Conservation (phyloP, 1,140 invertebrate genomes). For the Drosophila busckii region DNA sequence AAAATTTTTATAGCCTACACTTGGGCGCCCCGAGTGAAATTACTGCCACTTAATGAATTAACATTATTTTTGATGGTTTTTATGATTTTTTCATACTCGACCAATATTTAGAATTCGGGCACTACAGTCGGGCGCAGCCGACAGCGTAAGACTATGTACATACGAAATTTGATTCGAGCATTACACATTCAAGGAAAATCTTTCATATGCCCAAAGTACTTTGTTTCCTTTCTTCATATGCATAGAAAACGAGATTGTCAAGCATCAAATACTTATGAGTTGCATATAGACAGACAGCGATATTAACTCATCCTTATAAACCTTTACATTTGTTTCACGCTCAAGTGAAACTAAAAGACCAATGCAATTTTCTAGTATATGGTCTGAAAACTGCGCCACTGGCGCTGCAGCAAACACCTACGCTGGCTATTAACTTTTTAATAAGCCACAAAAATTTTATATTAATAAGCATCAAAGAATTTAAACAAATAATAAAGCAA, state of each 20-base stretch:
- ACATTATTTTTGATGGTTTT: conserved; percentile 77
- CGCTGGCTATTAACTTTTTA: conserved; percentile 58
- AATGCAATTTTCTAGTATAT: conserved; percentile 29
- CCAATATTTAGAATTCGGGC: too few species aligned
- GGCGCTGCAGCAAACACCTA: conserved; percentile 28
- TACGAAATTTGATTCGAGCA: too few species aligned
- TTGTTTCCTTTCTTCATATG: too few species aligned
- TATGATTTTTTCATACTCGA: conserved; percentile 65
- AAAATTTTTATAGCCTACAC: conserved; percentile 75
- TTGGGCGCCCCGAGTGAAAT: conserved; percentile 66
- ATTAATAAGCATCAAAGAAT: neutral
- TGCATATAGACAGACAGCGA: too few species aligned
- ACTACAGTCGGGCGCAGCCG: too few species aligned
- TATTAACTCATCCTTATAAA: too few species aligned
- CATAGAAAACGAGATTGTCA: too few species aligned
- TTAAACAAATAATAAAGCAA: conserved; percentile 5
- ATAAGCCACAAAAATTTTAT: conserved; percentile 58
- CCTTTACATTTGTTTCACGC: too few species aligned
- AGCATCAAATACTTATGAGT: too few species aligned
- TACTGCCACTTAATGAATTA: conserved; percentile 77
- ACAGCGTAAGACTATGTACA: too few species aligned
- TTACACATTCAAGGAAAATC: too few species aligned
- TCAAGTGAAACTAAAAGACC: conserved; percentile 32
- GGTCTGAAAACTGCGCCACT: conserved; percentile 23
- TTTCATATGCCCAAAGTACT: too few species aligned